Evolutionary conservation across 2,113 vertebrate species (phyloP).

Genomic region (Tonatia bakeri): DNA sequence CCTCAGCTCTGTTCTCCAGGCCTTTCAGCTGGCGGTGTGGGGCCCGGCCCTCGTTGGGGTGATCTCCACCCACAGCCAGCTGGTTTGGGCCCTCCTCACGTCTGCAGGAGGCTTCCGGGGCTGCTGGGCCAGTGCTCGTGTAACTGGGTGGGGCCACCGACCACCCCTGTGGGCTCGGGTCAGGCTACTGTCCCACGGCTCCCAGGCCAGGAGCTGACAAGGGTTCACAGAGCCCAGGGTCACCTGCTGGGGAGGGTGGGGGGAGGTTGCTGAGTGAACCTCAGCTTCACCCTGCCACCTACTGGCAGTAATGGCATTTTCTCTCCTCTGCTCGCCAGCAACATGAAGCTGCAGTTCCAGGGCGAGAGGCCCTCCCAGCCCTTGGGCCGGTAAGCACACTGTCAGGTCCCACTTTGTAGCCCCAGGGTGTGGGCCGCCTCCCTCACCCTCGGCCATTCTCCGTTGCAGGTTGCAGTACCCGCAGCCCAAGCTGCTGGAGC

Average conservation of each 20-base stretch:
- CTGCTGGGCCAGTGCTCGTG: not conserved
- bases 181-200: not conserved
- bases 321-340: conserved; percentile 51
- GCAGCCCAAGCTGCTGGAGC: conserved; percentile 76
- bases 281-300: not conserved
- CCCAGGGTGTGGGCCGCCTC: not conserved
- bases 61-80: not conserved
- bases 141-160: fast-evolving
- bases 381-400: conserved; percentile 66
- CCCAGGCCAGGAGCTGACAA: not conserved
- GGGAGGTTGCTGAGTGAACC: not conserved
- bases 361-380: conserved; percentile 63
- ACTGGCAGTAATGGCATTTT: not conserved
- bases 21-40: not conserved
- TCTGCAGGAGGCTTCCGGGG: too few relatives aligned
- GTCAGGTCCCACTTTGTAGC: not conserved
- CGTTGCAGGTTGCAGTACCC: conserved; percentile 76
- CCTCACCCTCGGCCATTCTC: conserved; percentile 48
- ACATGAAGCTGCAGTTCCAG: conserved; percentile 67
- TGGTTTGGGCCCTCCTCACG: too few relatives aligned
- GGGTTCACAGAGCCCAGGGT: not conserved
- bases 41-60: not conserved
- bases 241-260: not conserved
- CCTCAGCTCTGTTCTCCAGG: not conserved
- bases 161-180: not conserved